phyloP scores from a whole-genome alignment of 1,140 invertebrate species.

The Zaprionus ornatus region DNA sequence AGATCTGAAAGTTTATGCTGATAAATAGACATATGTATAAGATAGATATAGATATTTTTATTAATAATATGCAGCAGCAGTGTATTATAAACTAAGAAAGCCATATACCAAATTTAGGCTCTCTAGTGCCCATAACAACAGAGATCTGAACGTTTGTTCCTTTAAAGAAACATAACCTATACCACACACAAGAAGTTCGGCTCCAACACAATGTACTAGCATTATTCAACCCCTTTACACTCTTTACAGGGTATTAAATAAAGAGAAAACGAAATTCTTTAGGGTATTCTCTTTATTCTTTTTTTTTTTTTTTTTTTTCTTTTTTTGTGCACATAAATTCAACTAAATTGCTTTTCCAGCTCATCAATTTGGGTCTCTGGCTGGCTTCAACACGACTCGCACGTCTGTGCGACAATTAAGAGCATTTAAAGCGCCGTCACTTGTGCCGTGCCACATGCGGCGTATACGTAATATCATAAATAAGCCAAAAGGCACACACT shows the following conservation, averaged over 20 bases:
- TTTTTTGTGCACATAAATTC: slow-evolving; percentile 59
- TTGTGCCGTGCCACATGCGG: slow-evolving; percentile 26
- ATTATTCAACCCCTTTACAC: neutral
- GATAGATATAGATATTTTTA: too few species aligned
- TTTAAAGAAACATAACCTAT: too few species aligned
- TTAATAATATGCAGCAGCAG: neutral
- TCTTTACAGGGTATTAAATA: neutral
- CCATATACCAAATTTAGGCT: neutral
- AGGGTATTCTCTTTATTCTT: neutral
- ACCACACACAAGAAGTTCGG: neutral
- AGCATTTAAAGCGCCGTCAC: slow-evolving; percentile 36
- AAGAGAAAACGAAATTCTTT: slow-evolving; percentile 3
- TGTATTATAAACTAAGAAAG: neutral
- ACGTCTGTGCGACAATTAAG: slow-evolving; percentile 61
- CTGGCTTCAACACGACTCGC: slow-evolving; percentile 11
- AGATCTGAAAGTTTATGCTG: too few species aligned
- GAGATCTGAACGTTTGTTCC: too few species aligned
- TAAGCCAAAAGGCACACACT: slow-evolving; percentile 20
- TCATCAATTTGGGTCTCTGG: slow-evolving; percentile 56
- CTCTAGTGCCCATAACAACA: neutral
- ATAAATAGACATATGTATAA: too few species aligned
- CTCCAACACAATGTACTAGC: neutral
- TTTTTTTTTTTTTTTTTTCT: neutral
- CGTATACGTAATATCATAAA: slow-evolving; percentile 63
- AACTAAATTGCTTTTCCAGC: slow-evolving; percentile 67